These are phyloP conservation scores for Notoglanidium macrostoma DNA, from an alignment of 2,797 vertebrate genomes.

Conservation along the genomic window DNA sequence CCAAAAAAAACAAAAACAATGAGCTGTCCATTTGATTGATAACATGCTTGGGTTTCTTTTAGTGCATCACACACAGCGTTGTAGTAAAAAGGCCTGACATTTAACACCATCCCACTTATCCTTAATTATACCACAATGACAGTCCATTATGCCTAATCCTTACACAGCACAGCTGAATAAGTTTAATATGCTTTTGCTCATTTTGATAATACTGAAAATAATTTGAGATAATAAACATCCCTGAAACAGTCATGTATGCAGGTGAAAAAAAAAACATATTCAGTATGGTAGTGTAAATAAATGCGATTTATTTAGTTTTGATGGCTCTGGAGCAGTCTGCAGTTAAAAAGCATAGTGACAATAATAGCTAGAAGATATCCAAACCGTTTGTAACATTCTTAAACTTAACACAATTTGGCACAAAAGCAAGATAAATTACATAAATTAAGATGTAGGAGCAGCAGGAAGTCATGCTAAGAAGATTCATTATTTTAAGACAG, in stretches of 20 bases:
- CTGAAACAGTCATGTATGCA: too few species aligned
- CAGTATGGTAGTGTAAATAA: background rate
- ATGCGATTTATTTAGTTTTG: background rate
- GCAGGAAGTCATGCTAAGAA: background rate
- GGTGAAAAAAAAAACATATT: background rate
- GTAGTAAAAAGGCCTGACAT: background rate
- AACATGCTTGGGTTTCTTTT: background rate
- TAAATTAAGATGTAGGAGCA: background rate
- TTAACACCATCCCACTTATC: slow-evolving; percentile 2
- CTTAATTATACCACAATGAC: background rate
- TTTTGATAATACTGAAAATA: background rate
- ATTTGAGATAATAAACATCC: background rate
- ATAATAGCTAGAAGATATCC: background rate
- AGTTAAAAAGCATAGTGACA: background rate
- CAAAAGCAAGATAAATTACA: background rate
- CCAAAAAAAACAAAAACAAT: background rate
- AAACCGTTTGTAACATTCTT: background rate
- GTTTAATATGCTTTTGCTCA: background rate
- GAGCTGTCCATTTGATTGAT: background rate
- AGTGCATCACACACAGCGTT: background rate
- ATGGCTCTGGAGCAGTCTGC: background rate
- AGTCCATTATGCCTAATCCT: background rate
- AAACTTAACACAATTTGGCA: background rate
- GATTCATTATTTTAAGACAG: slow-evolving; percentile 43
- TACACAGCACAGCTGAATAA: background rate